Base-by-base conservation (phyloP, 2,888 invertebrate genomes). In the Clostera curtula region DNA sequence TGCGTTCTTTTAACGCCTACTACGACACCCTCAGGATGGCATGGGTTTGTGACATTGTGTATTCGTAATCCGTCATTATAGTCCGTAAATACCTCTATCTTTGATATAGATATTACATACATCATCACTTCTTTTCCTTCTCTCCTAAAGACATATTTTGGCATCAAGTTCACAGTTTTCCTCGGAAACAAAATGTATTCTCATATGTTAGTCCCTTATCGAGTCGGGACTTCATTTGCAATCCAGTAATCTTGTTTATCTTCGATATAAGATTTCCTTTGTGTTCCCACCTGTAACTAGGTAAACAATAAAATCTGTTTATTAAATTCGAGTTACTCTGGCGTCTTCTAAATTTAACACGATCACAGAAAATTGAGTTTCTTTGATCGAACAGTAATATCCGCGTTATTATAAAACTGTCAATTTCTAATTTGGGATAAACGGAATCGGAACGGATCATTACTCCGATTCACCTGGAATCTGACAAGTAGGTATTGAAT, bases 381-480 rank as follows among this genome's bases (percentile, higher is more conserved):
- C 31, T 39, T 34, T 34, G 25, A 36, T 36, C 33, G 23, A 23
- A 20, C 20, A 12, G 18, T 27, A 31, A 24, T 16, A 24, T 33
- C 4, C 28, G 25, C 20, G 12, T 32, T 28, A 18, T 23, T 32
- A 25, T 28, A 27, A 29, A 31, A 37, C 38, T 31, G 26, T 12
- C 37, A 24, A 25, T 37, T 18, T 36, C 33, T 30, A 43, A 40
- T 31, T 36, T 31, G 8, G 14, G 22, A 36, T 12, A 19, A 4
- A 18, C 23, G 19, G 11, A 16, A 28, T 22, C 29, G 21, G 35
- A 23, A 16, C 30, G 22, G 25, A 35, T 20, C 2, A 12, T 26
- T 20, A 34, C 18, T n/a, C 16, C 26, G 12, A 24, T n/a, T n/a
- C n/a, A n/a, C n/a, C n/a, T n/a, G n/a, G n/a, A n/a, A n/a, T n/a